Base-by-base conservation (phyloP, 2,113 vertebrate species). In the Pseudonaja textilis region DNA sequence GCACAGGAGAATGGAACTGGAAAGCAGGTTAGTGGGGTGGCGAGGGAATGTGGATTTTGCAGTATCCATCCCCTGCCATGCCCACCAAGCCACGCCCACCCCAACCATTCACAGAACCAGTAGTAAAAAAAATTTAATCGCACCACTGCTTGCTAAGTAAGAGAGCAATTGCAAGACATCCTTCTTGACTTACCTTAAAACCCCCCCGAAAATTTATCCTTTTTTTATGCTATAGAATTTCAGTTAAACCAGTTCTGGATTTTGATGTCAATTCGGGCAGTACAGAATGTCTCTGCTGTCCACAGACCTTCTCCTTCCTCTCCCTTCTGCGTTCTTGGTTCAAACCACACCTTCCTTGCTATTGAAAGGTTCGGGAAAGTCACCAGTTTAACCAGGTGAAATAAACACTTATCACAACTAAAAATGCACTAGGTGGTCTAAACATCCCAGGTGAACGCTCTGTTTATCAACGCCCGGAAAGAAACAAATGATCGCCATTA, bases 401-500 rank as follows among this genome's bases (percentile, higher is more conserved):
- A 90, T 6, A 56, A 59, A 6, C 45, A 23, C 14, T n/a, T 42
- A 39, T 8, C 92, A 45, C 0, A 4, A 0, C 87, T 88, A 90
- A 18, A 88, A 47, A 93, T 90, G 93, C 16, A 34, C 87, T 91
- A 2, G 0, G 0, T 88, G 90, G 61, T 57, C 6, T 8, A 20
- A 56, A 90, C 92, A 91, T 88, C 94, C 47, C 93, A 95, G 95
- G 96, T 96, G 95, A 74, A 42, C 54, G 91, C 93, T 54, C 89
- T 95, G 96, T 96, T 96, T 96, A 93, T 92, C 91, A 85, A 47
- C 22, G 0, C 81, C 0, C 34, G 45, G 1, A 74, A 89, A 90
- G 89, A 93, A 97, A 96, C 91, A 96, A 97, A 95, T 95, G 94
- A 95, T 95, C 90, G 89, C 95, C 95, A 92, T 97, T 96, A 91